These are phyloP conservation scores for Mormyrus lacerda DNA, from an alignment of 2,113 vertebrate species.

Conservation along the genomic window DNA sequence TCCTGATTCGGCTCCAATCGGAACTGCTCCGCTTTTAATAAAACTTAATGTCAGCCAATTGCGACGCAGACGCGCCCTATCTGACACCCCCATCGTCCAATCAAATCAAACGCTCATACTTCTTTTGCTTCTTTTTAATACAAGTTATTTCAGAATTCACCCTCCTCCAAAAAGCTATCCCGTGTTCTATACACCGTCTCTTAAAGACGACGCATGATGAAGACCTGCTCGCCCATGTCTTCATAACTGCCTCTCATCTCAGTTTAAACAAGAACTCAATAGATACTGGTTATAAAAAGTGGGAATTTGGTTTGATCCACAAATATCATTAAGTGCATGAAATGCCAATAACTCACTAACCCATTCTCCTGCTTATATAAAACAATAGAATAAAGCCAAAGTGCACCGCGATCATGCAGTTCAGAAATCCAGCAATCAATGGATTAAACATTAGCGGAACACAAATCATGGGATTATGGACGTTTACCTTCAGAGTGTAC, in stretches of 20 bases:
- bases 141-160: constrained; percentile 20
- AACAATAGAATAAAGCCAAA: neutral
- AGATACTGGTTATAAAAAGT: neutral
- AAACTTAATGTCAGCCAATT: constrained; percentile 22
- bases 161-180: neutral
- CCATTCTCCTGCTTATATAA: neutral
- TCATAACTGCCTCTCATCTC: neutral
- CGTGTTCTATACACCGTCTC: neutral
- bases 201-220: neutral
- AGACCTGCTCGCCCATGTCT: neutral
- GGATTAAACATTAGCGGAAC: neutral
- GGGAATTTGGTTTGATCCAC: neutral
- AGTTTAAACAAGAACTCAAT: neutral
- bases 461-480: neutral
- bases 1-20: constrained; percentile 31
- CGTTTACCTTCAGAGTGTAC: neutral
- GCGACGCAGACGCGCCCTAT: neutral
- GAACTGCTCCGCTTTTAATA: constrained; percentile 20
- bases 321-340: neutral
- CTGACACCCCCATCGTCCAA: constrained; percentile 21
- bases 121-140: constrained; percentile 19
- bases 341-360: neutral
- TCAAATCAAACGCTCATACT: constrained; percentile 17
- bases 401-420: neutral
- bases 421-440: neutral